These are phyloP conservation scores for Megaceryle maxima DNA, from an alignment of 2,113 vertebrate species.

Conservation along the genomic window DNA sequence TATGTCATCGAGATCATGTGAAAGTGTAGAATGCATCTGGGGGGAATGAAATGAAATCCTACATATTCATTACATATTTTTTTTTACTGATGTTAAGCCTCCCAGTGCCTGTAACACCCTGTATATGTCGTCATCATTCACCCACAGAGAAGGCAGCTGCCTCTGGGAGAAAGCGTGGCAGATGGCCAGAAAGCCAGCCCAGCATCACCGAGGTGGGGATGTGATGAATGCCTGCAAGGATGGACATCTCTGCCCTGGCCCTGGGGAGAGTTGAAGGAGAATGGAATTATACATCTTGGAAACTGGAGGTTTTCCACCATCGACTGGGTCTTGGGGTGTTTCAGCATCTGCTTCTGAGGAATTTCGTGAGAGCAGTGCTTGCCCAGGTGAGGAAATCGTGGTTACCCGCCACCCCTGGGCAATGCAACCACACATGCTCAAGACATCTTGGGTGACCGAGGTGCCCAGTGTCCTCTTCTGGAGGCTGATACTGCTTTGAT, in stretches of 20 bases:
- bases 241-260: not conserved
- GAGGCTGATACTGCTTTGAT: not conserved
- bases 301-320: not conserved
- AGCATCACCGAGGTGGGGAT: accelerated
- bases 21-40: not conserved
- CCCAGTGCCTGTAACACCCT: not conserved
- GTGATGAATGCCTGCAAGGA: not conserved
- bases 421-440: accelerated
- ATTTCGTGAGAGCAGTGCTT: not conserved
- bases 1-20: not conserved
- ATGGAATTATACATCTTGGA: not conserved
- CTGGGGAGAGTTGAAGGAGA: not conserved
- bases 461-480: not conserved
- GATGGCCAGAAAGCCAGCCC: not conserved
- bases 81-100: not conserved
- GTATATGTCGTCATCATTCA: not conserved
- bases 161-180: not conserved
- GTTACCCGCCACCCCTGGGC: not conserved
- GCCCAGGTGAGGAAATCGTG: not conserved
- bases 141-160: not conserved
- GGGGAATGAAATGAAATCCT: not conserved
- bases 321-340: not conserved
- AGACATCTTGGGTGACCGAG: not conserved
- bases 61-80: slow-evolving; percentile 27
- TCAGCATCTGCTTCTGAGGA: accelerated